These are phyloP conservation scores for Lophotis ruficrista DNA, from an alignment of 2,113 vertebrate species.

Conservation along the genomic window DNA sequence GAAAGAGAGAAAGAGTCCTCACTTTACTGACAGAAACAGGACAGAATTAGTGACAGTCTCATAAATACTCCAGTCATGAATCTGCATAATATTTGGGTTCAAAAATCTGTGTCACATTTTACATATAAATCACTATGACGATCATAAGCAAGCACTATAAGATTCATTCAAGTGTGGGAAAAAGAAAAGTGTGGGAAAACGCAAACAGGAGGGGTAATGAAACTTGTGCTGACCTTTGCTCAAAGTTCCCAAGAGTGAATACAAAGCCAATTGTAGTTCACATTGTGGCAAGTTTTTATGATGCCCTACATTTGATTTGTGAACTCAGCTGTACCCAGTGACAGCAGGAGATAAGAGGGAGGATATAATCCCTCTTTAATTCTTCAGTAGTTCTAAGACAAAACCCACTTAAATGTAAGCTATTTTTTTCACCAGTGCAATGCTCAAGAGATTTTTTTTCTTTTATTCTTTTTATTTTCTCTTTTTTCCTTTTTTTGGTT, in stretches of 20 bases:
- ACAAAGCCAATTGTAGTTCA: background rate
- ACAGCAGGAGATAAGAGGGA: background rate
- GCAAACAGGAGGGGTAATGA: background rate
- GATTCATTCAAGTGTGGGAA: constrained; percentile 5
- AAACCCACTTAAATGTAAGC: background rate
- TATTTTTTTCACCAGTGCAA: background rate
- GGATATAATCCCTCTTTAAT: background rate
- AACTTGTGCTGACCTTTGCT: constrained; percentile 32
- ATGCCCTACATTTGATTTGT: background rate
- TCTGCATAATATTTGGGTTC: background rate
- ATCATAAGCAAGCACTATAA: background rate
- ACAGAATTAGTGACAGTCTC: background rate
- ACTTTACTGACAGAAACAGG: background rate
- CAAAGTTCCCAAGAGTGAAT: constrained; percentile 62
- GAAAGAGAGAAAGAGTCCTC: background rate
- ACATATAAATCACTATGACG: background rate
- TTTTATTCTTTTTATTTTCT: background rate
- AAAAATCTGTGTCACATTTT: background rate
- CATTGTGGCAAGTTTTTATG: constrained; percentile 9
- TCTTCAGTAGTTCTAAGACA: background rate
- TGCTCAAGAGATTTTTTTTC: background rate
- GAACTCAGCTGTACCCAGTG: background rate
- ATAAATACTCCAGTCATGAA: background rate
- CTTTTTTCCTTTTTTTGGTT: background rate
- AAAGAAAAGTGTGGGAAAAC: constrained; percentile 71